Evolutionary conservation across 2,797 vertebrate species (phyloP).

Genomic region (Syndactyla subalaris): DNA sequence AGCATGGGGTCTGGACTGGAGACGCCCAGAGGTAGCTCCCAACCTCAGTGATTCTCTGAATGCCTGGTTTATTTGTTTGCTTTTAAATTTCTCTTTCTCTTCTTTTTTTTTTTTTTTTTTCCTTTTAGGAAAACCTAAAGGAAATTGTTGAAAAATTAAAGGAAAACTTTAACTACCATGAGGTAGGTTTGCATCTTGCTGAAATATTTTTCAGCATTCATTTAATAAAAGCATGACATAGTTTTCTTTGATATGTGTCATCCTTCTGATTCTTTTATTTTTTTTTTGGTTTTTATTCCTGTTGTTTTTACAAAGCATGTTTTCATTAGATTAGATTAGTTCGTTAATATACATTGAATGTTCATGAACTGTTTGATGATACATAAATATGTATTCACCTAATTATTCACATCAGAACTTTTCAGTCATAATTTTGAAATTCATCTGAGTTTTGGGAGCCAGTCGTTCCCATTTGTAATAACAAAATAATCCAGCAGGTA

Average conservation of each 20-base stretch:
- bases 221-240: not conserved
- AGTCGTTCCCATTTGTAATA: not conserved
- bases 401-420: not conserved
- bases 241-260: not conserved
- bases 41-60: not conserved
- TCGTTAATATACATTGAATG: not conserved
- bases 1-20: not conserved
- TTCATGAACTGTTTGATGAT: not conserved
- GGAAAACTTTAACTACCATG: not conserved
- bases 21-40: not conserved
- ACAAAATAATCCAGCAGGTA: not conserved
- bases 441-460: not conserved
- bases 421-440: not conserved
- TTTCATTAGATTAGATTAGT: not conserved
- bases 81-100: not conserved
- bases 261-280: not conserved
- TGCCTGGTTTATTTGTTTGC: not conserved
- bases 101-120: not conserved
- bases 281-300: not conserved
- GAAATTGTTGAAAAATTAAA: not conserved
- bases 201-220: not conserved
- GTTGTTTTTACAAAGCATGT: not conserved
- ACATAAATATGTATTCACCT: not conserved
- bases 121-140: not conserved
- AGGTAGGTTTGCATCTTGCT: not conserved